phyloP scores from a whole-genome alignment of 2,113 vertebrate genomes.

The Proterorhinus semilunaris region DNA sequence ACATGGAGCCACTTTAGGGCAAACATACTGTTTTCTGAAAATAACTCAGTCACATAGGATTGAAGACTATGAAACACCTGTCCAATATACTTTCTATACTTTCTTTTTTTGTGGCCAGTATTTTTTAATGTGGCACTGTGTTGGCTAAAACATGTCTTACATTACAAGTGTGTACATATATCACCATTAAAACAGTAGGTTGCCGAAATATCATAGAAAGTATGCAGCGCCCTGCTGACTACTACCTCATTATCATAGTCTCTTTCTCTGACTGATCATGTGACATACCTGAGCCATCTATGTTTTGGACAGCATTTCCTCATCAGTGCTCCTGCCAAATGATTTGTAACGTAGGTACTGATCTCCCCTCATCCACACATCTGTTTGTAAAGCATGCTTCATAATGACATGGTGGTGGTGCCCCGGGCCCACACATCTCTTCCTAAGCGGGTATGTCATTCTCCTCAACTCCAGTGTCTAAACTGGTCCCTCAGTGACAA shows the following conservation, averaged over 20 bases:
- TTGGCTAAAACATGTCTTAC: slow-evolving; percentile 59
- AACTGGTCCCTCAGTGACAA: slow-evolving; percentile 74
- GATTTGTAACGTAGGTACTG: slow-evolving; percentile 64
- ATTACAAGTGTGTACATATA: slow-evolving; percentile 70
- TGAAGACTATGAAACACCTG: slow-evolving; percentile 35
- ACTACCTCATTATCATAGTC: slow-evolving; percentile 75
- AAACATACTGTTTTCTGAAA: slow-evolving; percentile 66
- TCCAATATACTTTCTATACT: slow-evolving; percentile 49
- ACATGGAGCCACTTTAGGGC: slow-evolving; percentile 65
- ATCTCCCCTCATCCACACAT: slow-evolving; percentile 47
- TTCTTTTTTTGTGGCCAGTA: slow-evolving; percentile 46
- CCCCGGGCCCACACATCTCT: slow-evolving; percentile 52
- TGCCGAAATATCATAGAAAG: slow-evolving; percentile 69
- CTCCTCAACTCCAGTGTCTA: slow-evolving; percentile 70
- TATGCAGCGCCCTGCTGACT: slow-evolving; percentile 76
- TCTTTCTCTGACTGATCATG: slow-evolving; percentile 51
- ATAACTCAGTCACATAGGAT: slow-evolving; percentile 40
- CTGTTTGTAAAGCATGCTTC: slow-evolving; percentile 74
- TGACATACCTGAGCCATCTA: slow-evolving; percentile 60
- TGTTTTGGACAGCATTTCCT: slow-evolving; percentile 45
- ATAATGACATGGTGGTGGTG: slow-evolving; percentile 58
- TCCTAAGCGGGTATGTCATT: slow-evolving; percentile 65
- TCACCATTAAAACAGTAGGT: slow-evolving; percentile 61
- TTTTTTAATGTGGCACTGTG: slow-evolving; percentile 46
- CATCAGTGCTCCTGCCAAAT: slow-evolving; percentile 66